Evolutionary conservation across 2,797 vertebrate genomes (phyloP), one percentile per base, ranked within the genome.

Genomic region (Paramormyrops hopkinsi): DNA sequence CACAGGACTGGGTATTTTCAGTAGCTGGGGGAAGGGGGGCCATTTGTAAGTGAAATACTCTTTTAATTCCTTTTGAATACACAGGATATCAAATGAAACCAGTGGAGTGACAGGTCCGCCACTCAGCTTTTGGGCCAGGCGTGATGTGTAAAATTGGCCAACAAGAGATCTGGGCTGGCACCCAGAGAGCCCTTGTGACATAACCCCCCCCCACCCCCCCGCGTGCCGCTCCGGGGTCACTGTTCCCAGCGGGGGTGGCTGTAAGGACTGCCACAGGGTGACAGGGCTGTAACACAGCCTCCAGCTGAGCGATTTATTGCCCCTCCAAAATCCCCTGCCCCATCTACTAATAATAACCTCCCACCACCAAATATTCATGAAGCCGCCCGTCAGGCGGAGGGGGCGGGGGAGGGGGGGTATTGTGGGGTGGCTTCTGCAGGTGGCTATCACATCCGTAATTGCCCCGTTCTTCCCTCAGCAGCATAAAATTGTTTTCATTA

Each of bases 401-500:
- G 44, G 93, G 95, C 93, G 94, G 29, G 29, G 29, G 29, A 29
- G 94, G 37, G 86, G 4, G 17, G 54, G 41, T 62, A 25, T 25
- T 22, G 29, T 12, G 93, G 92, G 93, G 96, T 96, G 96, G 96
- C 96, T 97, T 96, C 97, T 98, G 98, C 98, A 99, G 98, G 98
- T 99, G 98, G 98, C 98, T 98, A 97, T 98, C 97, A 98, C 97
- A 97, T 98, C 96, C 96, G 97, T 99, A 99, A 99, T 99, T 99
- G 98, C 97, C 97, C 95, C 94, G 97, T 97, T 97, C 98, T 98
- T 98, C 97, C 97, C 97, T 98, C 96, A 93, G 95, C 96, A 97
- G 97, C 97, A 97, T 98, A 98, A 98, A 99, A 99, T 98, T 98
- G 98, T 99, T 99, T 98, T 99, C 97, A 99, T 99, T 99, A 98